These are phyloP conservation scores for Holcopasites calliopsidis DNA, from an alignment of 1,140 invertebrate species.

Conservation along the genomic window DNA sequence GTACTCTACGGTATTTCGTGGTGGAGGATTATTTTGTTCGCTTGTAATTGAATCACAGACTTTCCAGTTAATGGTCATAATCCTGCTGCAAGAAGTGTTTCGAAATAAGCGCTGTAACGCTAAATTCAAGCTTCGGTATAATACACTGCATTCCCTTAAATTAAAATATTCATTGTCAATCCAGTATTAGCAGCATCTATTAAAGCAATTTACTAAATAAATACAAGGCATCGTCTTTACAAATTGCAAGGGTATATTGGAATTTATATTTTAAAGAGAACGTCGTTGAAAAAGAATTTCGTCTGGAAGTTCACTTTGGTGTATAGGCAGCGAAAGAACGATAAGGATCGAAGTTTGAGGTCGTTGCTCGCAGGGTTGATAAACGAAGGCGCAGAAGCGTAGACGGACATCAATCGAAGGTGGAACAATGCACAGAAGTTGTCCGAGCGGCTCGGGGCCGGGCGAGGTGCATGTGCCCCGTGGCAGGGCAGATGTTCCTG, in stretches of 20 bases:
- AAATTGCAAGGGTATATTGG: neutral
- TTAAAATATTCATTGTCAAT: too few species aligned
- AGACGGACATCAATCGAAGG: slow-evolving; percentile 43
- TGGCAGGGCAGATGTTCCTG: slow-evolving; percentile 76
- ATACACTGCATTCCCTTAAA: too few species aligned
- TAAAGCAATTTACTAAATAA: too few species aligned
- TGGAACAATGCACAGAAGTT: slow-evolving; percentile 56
- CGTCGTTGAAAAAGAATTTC: neutral
- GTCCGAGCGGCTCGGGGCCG: slow-evolving; percentile 68
- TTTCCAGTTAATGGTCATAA: too few species aligned
- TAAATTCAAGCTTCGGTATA: too few species aligned
- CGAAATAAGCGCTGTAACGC: too few species aligned
- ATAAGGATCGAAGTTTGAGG: neutral
- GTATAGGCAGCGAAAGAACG: neutral
- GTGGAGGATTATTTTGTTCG: too few species aligned
- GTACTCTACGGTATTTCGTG: too few species aligned
- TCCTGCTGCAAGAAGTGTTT: too few species aligned
- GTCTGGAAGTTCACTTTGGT: neutral
- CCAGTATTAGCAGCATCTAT: too few species aligned
- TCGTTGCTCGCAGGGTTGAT: neutral
- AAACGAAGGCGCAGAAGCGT: slow-evolving; percentile 15
- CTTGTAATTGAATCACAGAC: too few species aligned
- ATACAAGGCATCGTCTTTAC: too few species aligned
- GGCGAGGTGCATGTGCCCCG: slow-evolving; percentile 62
- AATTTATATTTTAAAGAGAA: neutral